Evolutionary conservation across 2,888 invertebrate genomes (phyloP).

Genomic region (Leuctra nigra): DNA sequence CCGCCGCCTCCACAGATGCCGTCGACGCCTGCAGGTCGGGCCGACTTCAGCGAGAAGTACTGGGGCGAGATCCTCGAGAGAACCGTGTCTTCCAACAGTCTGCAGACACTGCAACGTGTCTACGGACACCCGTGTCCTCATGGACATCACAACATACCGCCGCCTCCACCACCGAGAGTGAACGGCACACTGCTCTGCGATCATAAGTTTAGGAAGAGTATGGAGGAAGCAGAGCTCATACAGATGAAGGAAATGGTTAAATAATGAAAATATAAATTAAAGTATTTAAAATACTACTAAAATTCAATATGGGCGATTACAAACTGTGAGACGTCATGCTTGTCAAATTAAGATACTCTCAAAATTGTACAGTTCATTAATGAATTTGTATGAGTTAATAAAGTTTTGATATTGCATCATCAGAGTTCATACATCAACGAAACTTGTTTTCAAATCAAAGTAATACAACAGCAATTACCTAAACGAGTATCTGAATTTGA

Average conservation of each 20-base stretch:
- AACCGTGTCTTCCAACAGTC: slow-evolving; percentile 66
- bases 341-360: too few relatives aligned
- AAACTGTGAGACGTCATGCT: too few relatives aligned
- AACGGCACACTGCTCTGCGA: slow-evolving; percentile 6
- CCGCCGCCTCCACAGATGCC: slow-evolving; percentile 25
- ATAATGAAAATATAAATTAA: too few relatives aligned
- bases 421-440: too few relatives aligned
- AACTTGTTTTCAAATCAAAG: too few relatives aligned
- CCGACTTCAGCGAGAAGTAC: slow-evolving; percentile 62
- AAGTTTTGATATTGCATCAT: too few relatives aligned
- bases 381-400: too few relatives aligned
- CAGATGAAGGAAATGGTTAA: background rate
- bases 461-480: too few relatives aligned
- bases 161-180: slow-evolving; percentile 19
- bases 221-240: background rate
- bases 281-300: too few relatives aligned
- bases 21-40: slow-evolving; percentile 49
- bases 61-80: slow-evolving; percentile 74
- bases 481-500: too few relatives aligned
- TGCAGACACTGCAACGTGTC: slow-evolving; percentile 56
- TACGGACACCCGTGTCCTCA: slow-evolving; percentile 28
- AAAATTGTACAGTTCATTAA: too few relatives aligned
- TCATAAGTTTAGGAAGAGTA: background rate
- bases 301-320: too few relatives aligned
- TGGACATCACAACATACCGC: slow-evolving; percentile 3